Evolutionary conservation across 2,113 vertebrate species (phyloP).

Genomic region (Istiophorus platypterus): DNA sequence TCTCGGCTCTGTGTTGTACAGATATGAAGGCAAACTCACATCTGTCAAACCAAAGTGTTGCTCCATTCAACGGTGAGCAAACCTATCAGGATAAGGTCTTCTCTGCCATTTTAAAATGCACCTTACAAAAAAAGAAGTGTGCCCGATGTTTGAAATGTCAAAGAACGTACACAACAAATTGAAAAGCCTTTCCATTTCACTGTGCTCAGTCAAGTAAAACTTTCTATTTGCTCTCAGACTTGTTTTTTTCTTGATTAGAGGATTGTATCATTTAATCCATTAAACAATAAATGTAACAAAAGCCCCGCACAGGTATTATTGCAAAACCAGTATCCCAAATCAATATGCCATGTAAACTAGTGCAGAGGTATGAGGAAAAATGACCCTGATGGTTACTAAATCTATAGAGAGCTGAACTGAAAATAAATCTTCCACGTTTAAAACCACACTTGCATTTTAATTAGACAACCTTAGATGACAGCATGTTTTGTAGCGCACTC

Average conservation of each 20-base stretch:
- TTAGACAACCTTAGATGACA: not conserved
- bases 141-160: conserved; percentile 78
- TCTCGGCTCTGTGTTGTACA: conserved; percentile 24
- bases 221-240: conserved; percentile 64
- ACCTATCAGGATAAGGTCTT: conserved; percentile 24
- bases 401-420: not conserved
- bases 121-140: conserved; percentile 23
- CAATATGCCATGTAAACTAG: conserved; percentile 31
- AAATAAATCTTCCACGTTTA: not conserved
- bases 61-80: not conserved
- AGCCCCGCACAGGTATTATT: conserved; percentile 12
- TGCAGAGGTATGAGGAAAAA: not conserved
- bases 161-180: conserved; percentile 69
- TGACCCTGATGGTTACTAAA: not conserved
- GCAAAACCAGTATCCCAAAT: conserved; percentile 15
- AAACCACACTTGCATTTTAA: not conserved
- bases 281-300: conserved; percentile 39
- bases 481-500: not conserved
- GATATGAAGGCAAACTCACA: conserved; percentile 44
- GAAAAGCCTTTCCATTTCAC: conserved; percentile 71
- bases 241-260: conserved; percentile 54
- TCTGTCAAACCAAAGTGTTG: conserved; percentile 40
- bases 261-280: conserved; percentile 34
- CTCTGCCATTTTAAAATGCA: conserved; percentile 22
- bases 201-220: conserved; percentile 76